A percentile compares a stretch with the other conserved stretches of the same genome.
These are phyloP conservation scores for Myiozetetes cayanensis DNA, from an alignment of 2,113 vertebrate species.

Conservation along the genomic window DNA sequence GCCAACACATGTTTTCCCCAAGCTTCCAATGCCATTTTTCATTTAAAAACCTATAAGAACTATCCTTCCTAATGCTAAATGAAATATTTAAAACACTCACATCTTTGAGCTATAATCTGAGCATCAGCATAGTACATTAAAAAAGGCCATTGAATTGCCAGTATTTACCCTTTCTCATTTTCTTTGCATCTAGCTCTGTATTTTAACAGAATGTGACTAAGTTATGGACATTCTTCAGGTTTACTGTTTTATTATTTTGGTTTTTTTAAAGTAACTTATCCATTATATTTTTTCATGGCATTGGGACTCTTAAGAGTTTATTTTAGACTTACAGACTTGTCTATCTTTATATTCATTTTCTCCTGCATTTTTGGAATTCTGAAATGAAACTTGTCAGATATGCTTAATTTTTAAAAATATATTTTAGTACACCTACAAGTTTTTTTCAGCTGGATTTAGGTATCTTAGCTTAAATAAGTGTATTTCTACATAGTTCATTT, in stretches of 20 bases:
- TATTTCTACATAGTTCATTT: neutral
- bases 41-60: neutral
- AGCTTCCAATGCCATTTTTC: neutral
- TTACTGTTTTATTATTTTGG: neutral
- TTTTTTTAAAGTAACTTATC: neutral
- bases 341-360: neutral
- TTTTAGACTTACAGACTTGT: neutral
- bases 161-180: neutral
- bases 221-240: neutral
- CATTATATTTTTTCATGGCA: neutral
- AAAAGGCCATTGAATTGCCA: neutral
- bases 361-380: neutral
- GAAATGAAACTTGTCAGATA: neutral
- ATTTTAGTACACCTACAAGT: rapidly evolving
- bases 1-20: neutral
- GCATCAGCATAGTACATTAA: rapidly evolving
- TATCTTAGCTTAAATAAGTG: neutral
- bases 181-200: neutral
- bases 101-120: neutral
- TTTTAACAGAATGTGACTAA: neutral
- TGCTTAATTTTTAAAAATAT: neutral
- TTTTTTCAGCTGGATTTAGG: neutral
- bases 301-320: neutral
- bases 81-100: neutral
- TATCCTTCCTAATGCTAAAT: neutral